phyloP scores from a whole-genome alignment of 2,113 vertebrate genomes.

The human region GRCh38 chrX:4956001-4956500 shows the following conservation, averaged over 20 bases:
- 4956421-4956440: background rate
- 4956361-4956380: background rate
- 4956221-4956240: background rate
- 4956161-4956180: background rate
- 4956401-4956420: background rate
- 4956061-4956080: background rate
- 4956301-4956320: background rate
- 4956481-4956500: background rate
- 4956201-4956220: background rate
- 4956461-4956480: background rate
- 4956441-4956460: background rate
- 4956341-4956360: background rate
- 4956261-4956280: background rate
- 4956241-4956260: background rate
- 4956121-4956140: background rate
- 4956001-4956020: background rate
- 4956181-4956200: background rate
- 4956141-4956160: background rate
- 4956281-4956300: background rate
- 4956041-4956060: background rate
- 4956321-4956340: background rate
- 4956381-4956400: background rate
- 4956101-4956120: background rate
- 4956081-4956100: background rate
- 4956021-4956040: background rate